Evolutionary conservation across 2,797 vertebrate genomes (phyloP), one percentile per base, ranked within the genome.

Genomic region (Acipenser ruthenus): DNA sequence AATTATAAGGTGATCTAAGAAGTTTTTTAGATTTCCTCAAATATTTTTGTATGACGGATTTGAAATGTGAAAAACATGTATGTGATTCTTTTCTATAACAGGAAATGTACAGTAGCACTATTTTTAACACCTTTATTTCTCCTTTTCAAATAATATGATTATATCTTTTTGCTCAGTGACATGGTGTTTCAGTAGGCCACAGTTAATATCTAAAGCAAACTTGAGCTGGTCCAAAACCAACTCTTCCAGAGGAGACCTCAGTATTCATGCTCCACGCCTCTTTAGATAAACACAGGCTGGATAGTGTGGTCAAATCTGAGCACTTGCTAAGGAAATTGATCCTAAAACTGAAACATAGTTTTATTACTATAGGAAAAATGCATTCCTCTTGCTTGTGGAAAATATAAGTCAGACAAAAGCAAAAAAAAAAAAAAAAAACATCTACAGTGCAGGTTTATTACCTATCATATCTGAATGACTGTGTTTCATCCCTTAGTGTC

Each of bases 161-260:
- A 37, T 37, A 37, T 37, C 37, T 37, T 37, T 37, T 50, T 23
- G 47, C 15, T 64, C 37, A 37, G 5, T 65, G 68, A 48, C 23
- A 50, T 10, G 10, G 23, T 58, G 6, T 7, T 49, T 48, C 59
- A 37, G 37, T 37, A 37, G 37, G 37, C 37, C 37, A 37, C 37
- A 37, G 11, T 59, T 55, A 7, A 62, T 62, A 62, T 62, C 11
- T 52, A 52, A 50, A 66, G 58, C 56, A 60, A 60, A 66, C 65
- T 65, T 18, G 37, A 12, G 37, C 64, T 55, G 37, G 56, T 58
- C 52, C 64, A 65, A 65, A 37, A 48, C 52, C 47, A 65, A 37
- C 51, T 48, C 13, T n/a, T 65, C 11, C 18, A 58, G 9, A n/a
- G 50, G 64, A 13, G 12, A 55, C 51, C 7, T 49, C 64, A 65